phyloP scores from a whole-genome alignment of 2,888 invertebrate genomes.

The Tinea semifulvella region DNA sequence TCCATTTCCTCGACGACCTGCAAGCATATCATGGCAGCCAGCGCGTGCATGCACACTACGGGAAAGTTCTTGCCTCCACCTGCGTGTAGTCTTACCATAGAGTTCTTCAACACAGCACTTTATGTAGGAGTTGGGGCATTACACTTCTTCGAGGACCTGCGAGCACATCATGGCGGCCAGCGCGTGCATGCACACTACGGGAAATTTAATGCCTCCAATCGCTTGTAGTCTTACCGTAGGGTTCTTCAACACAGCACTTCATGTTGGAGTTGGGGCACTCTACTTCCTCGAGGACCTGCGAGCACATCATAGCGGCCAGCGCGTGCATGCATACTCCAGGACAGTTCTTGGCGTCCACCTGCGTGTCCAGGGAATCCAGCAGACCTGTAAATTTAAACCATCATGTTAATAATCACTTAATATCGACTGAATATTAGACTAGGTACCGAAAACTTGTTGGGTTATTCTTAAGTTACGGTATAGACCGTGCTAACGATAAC shows the following conservation, averaged over 20 bases:
- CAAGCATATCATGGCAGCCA: constrained; percentile 87
- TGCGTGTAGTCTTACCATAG: constrained; percentile 71
- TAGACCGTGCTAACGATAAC: too few species aligned
- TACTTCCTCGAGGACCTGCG: constrained; percentile 84
- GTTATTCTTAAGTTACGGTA: too few species aligned
- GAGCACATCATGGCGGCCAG: constrained; percentile 87
- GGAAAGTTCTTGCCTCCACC: constrained; percentile 86
- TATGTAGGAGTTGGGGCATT: constrained; percentile 83
- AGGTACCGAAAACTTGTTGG: too few species aligned
- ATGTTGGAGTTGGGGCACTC: constrained; percentile 82
- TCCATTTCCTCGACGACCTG: constrained; percentile 84
- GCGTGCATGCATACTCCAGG: constrained; percentile 90
- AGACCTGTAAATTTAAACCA: constrained; percentile 68
- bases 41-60: constrained; percentile 86
- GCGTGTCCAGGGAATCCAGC: constrained; percentile 84
- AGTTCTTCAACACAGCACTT: constrained; percentile 85
- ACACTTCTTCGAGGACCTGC: constrained; percentile 83
- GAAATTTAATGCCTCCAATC: constrained; percentile 86
- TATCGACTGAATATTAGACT: too few species aligned
- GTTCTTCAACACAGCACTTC: constrained; percentile 85
- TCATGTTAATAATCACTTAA: too few species aligned
- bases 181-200: constrained; percentile 88
- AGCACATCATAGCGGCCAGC: constrained; percentile 85
- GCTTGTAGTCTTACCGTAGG: constrained; percentile 63
- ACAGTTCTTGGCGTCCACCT: constrained; percentile 85